Percentiles rank a stretch among this genome's conserved stretches.
phyloP scores from a whole-genome alignment of 2,888 invertebrate genomes.

The Atrina japonica region DNA sequence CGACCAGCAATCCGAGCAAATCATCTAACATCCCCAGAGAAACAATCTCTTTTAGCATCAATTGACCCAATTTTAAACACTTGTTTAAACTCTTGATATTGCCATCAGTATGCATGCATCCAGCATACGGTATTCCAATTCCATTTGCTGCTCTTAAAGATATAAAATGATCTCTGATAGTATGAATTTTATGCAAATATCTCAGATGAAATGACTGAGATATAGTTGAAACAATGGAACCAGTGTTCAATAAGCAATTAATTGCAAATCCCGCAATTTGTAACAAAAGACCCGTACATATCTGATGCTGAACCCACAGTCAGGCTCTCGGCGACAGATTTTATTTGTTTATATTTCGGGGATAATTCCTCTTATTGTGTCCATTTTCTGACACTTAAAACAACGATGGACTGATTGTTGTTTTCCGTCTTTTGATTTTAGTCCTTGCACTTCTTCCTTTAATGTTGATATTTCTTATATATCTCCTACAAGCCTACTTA shows the following conservation, averaged over 20 bases:
- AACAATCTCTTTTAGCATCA: neutral
- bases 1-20: conserved; percentile 25
- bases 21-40: conserved; percentile 3
- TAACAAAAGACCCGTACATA: too few relatives aligned
- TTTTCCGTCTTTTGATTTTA: too few relatives aligned
- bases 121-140: conserved; percentile 25
- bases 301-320: too few relatives aligned
- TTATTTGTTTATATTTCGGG: too few relatives aligned
- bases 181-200: neutral
- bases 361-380: too few relatives aligned
- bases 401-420: too few relatives aligned
- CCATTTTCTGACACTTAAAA: too few relatives aligned
- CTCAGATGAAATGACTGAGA: conserved; percentile 14
- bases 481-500: too few relatives aligned
- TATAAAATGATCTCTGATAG: conserved; percentile 2
- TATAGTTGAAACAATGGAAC: conserved; percentile 24
- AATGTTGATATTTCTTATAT: too few relatives aligned
- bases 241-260: conserved; percentile 22
- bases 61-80: neutral
- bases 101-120: conserved; percentile 29
- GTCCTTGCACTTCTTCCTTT: too few relatives aligned
- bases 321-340: too few relatives aligned
- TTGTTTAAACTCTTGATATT: neutral
- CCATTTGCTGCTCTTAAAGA: conserved; percentile 26
- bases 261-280: conserved; percentile 13